Evolutionary conservation across 2,797 vertebrate species (phyloP).

Genomic region (Ctenochaetus hawaiiensis): DNA sequence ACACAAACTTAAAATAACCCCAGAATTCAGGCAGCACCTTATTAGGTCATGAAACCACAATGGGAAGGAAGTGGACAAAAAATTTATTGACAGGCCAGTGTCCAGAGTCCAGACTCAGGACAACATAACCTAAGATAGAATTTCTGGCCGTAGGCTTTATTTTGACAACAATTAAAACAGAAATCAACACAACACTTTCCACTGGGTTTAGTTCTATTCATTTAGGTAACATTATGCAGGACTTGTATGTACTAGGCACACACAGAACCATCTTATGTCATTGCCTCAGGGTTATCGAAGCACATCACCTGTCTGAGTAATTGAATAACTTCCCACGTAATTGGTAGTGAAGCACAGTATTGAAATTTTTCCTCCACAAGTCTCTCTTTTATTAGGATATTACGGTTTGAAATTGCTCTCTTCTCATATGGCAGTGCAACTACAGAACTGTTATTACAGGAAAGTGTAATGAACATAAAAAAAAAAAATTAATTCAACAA

Average conservation of each 20-base stretch:
- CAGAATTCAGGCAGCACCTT: conserved; percentile 93
- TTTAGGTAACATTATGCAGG: conserved; percentile 46
- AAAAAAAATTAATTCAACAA: conserved; percentile 24
- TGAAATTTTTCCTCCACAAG: conserved; percentile 25
- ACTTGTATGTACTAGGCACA: conserved; percentile 22
- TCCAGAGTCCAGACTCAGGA: conserved; percentile 79
- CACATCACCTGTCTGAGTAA: conserved; percentile 57
- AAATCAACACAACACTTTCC: conserved; percentile 29
- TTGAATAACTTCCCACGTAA: conserved; percentile 58
- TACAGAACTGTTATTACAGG: conserved; percentile 12
- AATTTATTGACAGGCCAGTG: conserved; percentile 91
- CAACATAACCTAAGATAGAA: conserved; percentile 74
- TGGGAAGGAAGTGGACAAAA: conserved; percentile 88
- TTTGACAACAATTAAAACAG: conserved; percentile 46
- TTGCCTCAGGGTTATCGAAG: conserved; percentile 44
- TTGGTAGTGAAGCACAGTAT: conserved; percentile 43
- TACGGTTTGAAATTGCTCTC: conserved; percentile 27
- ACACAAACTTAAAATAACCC: conserved; percentile 96
- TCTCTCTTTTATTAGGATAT: conserved; percentile 35
- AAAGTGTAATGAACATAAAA: conserved; percentile 16
- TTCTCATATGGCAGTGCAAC: conserved; percentile 7
- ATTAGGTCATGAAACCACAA: conserved; percentile 93
- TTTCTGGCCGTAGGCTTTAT: conserved; percentile 35
- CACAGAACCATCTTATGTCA: conserved; percentile 39
- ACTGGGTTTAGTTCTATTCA: conserved; percentile 34